Percentiles rank a stretch among this genome's conserved stretches.
These are phyloP conservation scores for Craniophora ligustri DNA, from an alignment of 2,888 invertebrate species.

Conservation along the genomic window DNA sequence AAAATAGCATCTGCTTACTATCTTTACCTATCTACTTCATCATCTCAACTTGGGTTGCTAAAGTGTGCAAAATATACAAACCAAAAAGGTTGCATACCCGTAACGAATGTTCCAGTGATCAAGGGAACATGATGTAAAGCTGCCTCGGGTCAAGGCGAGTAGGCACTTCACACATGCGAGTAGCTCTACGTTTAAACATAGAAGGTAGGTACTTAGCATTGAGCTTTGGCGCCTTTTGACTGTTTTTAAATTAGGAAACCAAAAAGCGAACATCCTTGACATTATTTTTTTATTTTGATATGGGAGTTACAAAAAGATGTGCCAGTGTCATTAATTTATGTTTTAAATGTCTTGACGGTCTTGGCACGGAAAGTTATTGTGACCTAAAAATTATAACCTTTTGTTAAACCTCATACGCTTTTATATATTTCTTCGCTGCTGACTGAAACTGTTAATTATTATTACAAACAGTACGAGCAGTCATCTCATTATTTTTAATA, in stretches of 20 bases:
- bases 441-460: no score
- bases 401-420: no score
- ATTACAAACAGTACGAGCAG: no score
- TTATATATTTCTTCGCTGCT: no score
- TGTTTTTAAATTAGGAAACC: slow-evolving; percentile 38
- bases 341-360: no score
- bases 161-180: slow-evolving; percentile 36
- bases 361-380: no score
- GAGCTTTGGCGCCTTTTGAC: slow-evolving; percentile 36
- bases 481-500: no score
- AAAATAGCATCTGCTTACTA: no score
- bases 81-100: slow-evolving; percentile 37
- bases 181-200: slow-evolving; percentile 35
- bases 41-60: slow-evolving; percentile 1
- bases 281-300: slow-evolving; percentile 20
- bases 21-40: not conserved
- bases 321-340: no score
- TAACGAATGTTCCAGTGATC: slow-evolving; percentile 37
- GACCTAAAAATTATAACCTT: no score
- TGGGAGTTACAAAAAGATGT: not conserved
- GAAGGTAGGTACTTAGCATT: slow-evolving; percentile 51
- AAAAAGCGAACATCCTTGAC: slow-evolving; percentile 28
- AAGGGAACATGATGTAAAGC: slow-evolving; percentile 38
- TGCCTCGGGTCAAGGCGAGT: slow-evolving; percentile 52
- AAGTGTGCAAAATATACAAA: slow-evolving; percentile 23